Base-by-base conservation (phyloP, 2,888 invertebrate genomes). In the Drosophila crucigera region DNA sequence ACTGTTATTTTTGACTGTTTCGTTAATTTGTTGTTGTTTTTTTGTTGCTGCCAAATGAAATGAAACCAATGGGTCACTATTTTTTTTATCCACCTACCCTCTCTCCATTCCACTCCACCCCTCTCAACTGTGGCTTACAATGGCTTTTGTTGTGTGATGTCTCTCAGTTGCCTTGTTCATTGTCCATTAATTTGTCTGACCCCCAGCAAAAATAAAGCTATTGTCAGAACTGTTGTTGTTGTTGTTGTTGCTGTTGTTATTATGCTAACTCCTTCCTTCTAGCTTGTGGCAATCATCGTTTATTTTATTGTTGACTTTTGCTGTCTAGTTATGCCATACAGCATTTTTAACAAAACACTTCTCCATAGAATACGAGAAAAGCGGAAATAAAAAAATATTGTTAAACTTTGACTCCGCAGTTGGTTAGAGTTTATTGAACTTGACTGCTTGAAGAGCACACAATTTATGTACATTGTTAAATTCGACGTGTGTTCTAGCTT, bases 21-120 rank as follows among this genome's bases (percentile, higher is more conserved):
- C 16, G 37, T 28, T 28, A 9, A 10, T n/a, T 14, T 31, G 4
- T 49, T 28, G 28, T 49, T 35, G 30, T 22, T 25, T 47, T 56
- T 66, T 78, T 82, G 79, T 83, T 76, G 53, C 69, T 84, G 76
- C 80, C 85, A 82, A 87, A 89, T 87, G 88, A 89, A 83, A 72
- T 80, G 89, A 82, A 87, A 87, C 89, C 69, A 82, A 67, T 74
- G 66, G 70, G n/a, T 49, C 55, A 61, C 50, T 47, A 50, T 50
- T 47, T 41, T 28, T 59, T 30, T 62, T 31, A 11, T 35, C 35
- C 35, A 54, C 35, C 16, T 25, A 25, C 25, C 30, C 47, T 9
- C 67, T 52, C 54, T 22, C 19, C 28, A 25, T 2, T 25, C 47
- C 28, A 4, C 25, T 25, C 2, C 2, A 16, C 37, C 22, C 10